Conservation (phyloP, 2,113 vertebrate genomes). For the Sprattus sprattus region DNA sequence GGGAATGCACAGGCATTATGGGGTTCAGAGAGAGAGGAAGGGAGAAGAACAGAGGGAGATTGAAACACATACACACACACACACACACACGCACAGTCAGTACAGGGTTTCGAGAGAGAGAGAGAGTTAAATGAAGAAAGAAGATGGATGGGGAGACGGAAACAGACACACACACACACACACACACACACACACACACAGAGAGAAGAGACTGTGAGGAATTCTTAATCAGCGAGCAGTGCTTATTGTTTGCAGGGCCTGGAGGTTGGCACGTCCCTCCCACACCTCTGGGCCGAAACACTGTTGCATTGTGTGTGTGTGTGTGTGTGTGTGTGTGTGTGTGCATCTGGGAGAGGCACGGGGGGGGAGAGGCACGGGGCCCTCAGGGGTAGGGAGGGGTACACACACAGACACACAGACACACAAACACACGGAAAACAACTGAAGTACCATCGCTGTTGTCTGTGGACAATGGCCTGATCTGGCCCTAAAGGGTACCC, state of each 20-base stretch:
- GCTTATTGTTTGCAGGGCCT: constrained; percentile 69
- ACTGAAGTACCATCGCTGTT: constrained; percentile 56
- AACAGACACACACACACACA: constrained; percentile 51
- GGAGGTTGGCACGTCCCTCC: constrained; percentile 69
- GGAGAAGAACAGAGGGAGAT: neutral
- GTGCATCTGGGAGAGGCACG: constrained; percentile 61
- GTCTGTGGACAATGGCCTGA: constrained; percentile 47
- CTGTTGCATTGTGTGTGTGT: constrained; percentile 74
- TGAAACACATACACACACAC: neutral
- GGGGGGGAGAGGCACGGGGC: constrained; percentile 47
- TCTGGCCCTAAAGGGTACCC: neutral
- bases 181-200: constrained; percentile 42
- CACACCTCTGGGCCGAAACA: constrained; percentile 77
- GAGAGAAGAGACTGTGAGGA: constrained; percentile 52
- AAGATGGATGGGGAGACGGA: neutral
- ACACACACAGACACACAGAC: constrained; percentile 34
- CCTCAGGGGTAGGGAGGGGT: constrained; percentile 57
- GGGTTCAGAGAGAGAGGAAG: neutral
- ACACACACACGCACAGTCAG: neutral
- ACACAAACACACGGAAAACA: constrained; percentile 57
- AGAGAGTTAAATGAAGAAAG: neutral
- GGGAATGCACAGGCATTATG: neutral
- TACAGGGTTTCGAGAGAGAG: neutral
- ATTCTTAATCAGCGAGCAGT: constrained; percentile 49
- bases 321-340: constrained; percentile 80